Base-by-base conservation (phyloP, 2,888 invertebrate genomes). In the Tipula confusa region DNA sequence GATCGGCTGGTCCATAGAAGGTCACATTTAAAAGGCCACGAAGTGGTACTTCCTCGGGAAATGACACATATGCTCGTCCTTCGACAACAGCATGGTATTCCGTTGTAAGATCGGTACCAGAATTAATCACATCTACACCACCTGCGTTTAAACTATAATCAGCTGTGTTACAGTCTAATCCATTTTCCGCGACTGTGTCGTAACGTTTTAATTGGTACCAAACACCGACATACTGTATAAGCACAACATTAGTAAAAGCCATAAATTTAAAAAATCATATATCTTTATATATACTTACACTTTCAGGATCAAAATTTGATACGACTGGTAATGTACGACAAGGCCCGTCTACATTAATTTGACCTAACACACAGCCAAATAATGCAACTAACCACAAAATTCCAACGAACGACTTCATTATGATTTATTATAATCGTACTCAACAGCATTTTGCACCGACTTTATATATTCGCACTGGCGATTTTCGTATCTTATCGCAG, bases 181-280 rank as follows among this genome's bases (percentile, higher is more conserved):
- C 82, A 2, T 1, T 13, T 82, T 82, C 36, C 18, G 7, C 5
- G 1, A 0, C 15, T 15, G n/a, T 11, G 28, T 82, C 82, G 28
- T 82, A 82, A 18, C 82, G 33, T 13, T 33, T 82, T 5, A 33
- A 80, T 80, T 80, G 7, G 18, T 80, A 80, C 80, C 80, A 80
- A 6, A 80, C 80, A 29, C 80, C 80, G 2, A 29, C 29, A 80
- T 29, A 80, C 80, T 80, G 5, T 28, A 15, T 18, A 64, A 5
- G 5, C 36, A 36, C 9, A 6, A 9, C 36, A 36, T 36, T 36
- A 36, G 36, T 11, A 36, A 11, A 36, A 36, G 11, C 4, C 3
- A 80, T 15, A 2, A 64, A 64, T 9, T 64, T 3, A 24, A 9
- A 64, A 64, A 24, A 64, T 9, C 9, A 64, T n/a, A 43, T 4